phyloP scores from a whole-genome alignment of 2,797 vertebrate species.

The Orientallactaga sibirica region DNA sequence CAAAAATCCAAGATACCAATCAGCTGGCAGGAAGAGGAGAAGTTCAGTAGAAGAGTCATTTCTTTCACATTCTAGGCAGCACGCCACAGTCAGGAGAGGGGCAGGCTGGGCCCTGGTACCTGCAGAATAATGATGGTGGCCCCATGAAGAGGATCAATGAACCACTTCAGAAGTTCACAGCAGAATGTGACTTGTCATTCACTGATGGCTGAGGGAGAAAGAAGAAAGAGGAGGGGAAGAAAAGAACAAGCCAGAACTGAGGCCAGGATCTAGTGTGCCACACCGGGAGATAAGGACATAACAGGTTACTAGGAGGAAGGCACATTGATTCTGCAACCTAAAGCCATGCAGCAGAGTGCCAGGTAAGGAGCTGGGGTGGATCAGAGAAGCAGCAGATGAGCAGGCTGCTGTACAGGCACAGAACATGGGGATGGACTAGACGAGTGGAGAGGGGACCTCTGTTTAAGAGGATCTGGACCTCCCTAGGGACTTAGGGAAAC shows the following conservation, averaged over 20 bases:
- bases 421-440: fast-evolving
- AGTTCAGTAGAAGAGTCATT: fast-evolving
- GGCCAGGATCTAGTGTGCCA: too few species aligned
- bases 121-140: neutral
- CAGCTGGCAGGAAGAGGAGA: fast-evolving
- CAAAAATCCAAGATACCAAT: too few species aligned
- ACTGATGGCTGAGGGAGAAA: neutral
- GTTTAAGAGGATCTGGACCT: neutral
- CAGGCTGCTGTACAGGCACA: neutral
- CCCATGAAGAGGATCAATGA: fast-evolving
- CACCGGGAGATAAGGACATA: neutral
- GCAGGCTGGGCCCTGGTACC: fast-evolving
- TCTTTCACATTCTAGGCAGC: fast-evolving
- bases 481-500: neutral
- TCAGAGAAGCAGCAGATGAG: neutral
- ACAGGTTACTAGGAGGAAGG: neutral
- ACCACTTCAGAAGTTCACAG: neutral
- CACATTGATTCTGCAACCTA: fast-evolving
- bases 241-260: too few species aligned
- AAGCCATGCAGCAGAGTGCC: neutral
- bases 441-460: neutral
- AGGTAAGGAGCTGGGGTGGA: neutral
- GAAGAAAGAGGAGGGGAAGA: fast-evolving
- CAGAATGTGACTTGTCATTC: neutral
- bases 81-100: fast-evolving